These are phyloP conservation scores for Acanthiza pusilla DNA, from an alignment of 2,797 vertebrate genomes.

Conservation along the genomic window DNA sequence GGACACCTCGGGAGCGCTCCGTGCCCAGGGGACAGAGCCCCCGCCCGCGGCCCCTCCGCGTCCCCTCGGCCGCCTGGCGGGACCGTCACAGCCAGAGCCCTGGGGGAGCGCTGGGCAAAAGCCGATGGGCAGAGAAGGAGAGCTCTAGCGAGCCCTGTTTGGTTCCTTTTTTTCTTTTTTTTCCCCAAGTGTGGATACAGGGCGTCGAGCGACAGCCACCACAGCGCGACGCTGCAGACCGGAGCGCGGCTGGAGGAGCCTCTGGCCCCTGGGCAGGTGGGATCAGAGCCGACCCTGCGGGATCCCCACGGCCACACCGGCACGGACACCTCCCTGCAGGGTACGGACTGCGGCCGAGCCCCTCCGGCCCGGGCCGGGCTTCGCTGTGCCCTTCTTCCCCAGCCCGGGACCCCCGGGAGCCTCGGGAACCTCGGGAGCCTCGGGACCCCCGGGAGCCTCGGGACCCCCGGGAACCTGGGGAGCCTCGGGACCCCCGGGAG, in stretches of 20 bases:
- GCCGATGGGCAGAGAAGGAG: no score
- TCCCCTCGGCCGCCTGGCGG: no score
- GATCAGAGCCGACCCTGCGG: background rate
- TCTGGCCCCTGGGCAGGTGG: no score
- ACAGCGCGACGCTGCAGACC: background rate
- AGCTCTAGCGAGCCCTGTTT: rapidly evolving
- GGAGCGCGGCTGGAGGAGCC: background rate
- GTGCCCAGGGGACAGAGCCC: background rate
- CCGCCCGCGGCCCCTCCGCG: rapidly evolving
- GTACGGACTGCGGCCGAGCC: rapidly evolving
- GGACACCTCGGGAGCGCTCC: rapidly evolving
- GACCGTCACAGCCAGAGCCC: rapidly evolving
- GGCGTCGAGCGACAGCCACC: background rate
- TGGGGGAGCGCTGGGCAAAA: background rate
- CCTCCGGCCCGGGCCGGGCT: background rate
- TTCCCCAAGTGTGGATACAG: background rate
- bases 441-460: background rate
- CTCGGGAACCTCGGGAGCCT: no score
- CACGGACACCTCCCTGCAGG: background rate
- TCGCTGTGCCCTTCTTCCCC: background rate
- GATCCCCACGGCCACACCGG: no score
- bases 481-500: no score
- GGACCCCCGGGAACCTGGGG: background rate
- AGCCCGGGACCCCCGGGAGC: no score
- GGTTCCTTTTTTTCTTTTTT: no score